Evolutionary conservation across 92 coral and sea anemone species (phyloP).

Genomic region (Plumapathes pennacea): DNA sequence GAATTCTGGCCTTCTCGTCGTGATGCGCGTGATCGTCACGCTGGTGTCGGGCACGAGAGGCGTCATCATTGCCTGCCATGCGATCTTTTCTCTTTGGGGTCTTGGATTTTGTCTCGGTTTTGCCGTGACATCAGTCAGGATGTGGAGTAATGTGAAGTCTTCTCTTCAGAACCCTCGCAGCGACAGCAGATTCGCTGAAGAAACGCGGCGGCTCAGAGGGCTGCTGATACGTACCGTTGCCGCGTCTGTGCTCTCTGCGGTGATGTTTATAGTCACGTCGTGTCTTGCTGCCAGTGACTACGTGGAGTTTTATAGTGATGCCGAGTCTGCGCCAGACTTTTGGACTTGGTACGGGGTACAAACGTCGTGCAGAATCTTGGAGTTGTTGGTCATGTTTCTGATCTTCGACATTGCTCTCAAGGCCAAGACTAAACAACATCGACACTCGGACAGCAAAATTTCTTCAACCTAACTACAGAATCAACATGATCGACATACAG

Average conservation of each 20-base stretch:
- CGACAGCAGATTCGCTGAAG: neutral
- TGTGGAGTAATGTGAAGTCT: conserved; percentile 58
- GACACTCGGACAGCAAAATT: too few relatives aligned
- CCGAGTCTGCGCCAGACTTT: neutral
- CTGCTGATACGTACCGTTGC: conserved; percentile 12
- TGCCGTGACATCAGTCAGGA: conserved; percentile 53
- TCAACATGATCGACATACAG: too few relatives aligned
- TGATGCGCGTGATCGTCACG: conserved; percentile 43
- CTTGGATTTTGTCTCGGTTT: conserved; percentile 60
- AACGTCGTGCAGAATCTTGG: conserved; percentile 26
- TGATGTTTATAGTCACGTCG: conserved; percentile 12
- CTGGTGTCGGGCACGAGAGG: conserved; percentile 18
- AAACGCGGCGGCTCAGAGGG: conserved; percentile 20
- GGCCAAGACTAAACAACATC: conserved; percentile 11
- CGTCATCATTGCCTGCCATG: conserved; percentile 43
- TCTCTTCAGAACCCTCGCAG: conserved; percentile 36
- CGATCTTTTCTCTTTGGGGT: conserved; percentile 44
- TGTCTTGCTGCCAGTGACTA: conserved; percentile 36
- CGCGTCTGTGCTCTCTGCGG: conserved; percentile 42
- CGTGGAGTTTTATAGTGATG: conserved; percentile 14
- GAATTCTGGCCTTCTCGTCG: conserved; percentile 13
- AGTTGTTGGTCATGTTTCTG: conserved; percentile 27
- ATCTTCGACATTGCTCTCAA: conserved; percentile 47
- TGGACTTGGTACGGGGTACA: conserved; percentile 55
- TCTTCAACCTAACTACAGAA: too few relatives aligned